These are phyloP conservation scores for Diaphora mendica DNA, from an alignment of 2,888 invertebrate genomes.

Conservation along the genomic window DNA sequence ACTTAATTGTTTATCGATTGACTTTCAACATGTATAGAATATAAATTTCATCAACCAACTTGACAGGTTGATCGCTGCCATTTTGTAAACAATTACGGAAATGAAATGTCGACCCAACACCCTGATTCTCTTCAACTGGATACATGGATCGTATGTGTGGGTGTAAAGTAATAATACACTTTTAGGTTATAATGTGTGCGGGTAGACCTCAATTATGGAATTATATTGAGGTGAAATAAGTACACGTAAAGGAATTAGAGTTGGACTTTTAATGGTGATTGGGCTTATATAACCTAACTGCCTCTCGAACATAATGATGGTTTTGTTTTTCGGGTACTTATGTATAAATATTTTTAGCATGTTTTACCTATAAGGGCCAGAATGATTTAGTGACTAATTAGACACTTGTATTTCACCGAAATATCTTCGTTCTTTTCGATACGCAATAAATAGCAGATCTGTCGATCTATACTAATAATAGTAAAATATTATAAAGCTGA, in stretches of 20 bases:
- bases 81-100: slow-evolving; percentile 16
- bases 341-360: background rate
- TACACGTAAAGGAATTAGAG: background rate
- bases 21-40: background rate
- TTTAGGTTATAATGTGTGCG: slow-evolving; percentile 7
- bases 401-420: background rate
- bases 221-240: slow-evolving; percentile 2
- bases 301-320: background rate
- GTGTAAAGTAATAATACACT: slow-evolving; percentile 13
- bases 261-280: background rate
- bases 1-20: slow-evolving; percentile 20
- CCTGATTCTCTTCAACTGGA: slow-evolving; percentile 8
- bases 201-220: slow-evolving; percentile 7
- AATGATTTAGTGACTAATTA: background rate
- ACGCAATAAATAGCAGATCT: too few species aligned
- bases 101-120: slow-evolving; percentile 15
- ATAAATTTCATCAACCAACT: background rate
- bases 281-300: background rate
- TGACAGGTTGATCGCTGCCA: slow-evolving; percentile 1
- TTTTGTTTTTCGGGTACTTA: background rate
- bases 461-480: too few species aligned
- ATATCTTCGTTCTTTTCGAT: too few species aligned
- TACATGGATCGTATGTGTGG: slow-evolving; percentile 9
- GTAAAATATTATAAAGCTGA: too few species aligned
- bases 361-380: background rate